phyloP scores from a whole-genome alignment of 2,113 vertebrate genomes.

The Chiloscyllium plagiosum region DNA sequence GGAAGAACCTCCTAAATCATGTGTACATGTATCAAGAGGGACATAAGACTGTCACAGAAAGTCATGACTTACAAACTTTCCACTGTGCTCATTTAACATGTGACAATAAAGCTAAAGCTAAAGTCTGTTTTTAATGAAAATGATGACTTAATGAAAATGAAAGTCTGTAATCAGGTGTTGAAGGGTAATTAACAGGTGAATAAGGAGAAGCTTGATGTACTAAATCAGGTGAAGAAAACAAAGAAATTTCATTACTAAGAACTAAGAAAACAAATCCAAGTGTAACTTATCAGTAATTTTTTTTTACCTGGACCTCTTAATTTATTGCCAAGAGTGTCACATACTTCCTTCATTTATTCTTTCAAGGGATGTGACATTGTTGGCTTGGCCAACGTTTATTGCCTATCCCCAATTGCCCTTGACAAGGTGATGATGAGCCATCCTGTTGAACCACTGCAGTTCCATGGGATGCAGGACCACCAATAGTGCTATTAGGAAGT shows the following conservation, averaged over 20 bases:
- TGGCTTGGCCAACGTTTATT: too few relatives aligned
- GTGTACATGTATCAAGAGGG: neutral
- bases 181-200: neutral
- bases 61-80: too few relatives aligned
- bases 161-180: neutral
- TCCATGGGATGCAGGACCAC: too few relatives aligned
- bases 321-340: neutral
- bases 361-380: too few relatives aligned
- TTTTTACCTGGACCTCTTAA: neutral
- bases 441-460: too few relatives aligned
- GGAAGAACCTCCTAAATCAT: neutral
- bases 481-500: too few relatives aligned
- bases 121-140: neutral
- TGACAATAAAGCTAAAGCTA: too few relatives aligned
- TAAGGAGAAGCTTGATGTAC: neutral
- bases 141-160: neutral
- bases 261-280: neutral
- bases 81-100: too few relatives aligned
- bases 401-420: too few relatives aligned
- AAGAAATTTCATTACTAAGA: neutral
- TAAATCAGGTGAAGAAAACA: neutral
- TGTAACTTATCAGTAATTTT: neutral
- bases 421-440: too few relatives aligned
- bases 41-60: neutral
- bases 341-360: too few relatives aligned